Base-by-base conservation (phyloP, 2,797 vertebrate genomes). In the Tachyglossus aculeatus region DNA sequence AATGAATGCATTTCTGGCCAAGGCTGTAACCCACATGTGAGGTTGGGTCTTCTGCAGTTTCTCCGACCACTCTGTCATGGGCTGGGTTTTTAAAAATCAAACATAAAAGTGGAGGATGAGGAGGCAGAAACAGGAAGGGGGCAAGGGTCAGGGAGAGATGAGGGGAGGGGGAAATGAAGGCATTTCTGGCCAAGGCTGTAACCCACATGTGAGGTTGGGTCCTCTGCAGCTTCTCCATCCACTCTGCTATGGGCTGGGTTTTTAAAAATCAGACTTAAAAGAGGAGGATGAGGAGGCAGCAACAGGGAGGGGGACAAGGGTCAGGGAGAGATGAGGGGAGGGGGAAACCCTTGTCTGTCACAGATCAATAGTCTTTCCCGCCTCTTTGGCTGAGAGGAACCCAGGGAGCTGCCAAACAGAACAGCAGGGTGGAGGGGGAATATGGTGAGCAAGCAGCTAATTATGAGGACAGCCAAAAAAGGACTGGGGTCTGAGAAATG, bases 391-490 rank as follows among this genome's bases (percentile, higher is more conserved):
- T 48, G 45, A 48, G 45, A 48, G 45, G 45, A 48, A 45, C 25
- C 45, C n/a, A 48, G 45, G 31, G 24, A 48, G 45, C 45, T 48
- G 45, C 45, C 45, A 48, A 24, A 31, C 31, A 27, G 25, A 24
- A 31, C 45, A 48, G 45, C 45, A 12, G 45, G 45, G 45, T 29
- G 45, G n/a, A n/a, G n/a, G n/a, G n/a, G 45, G 45, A 31, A 48
- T 25, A 15, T 29, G 25, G 25, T n/a, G n/a, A n/a, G n/a, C 25
- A 18, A 27, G 45, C 45, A 15, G 21, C 45, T 48, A 2, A 38
- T 15, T 39, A 65, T 55, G 54, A 66, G 59, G 75, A 52, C 58
- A 16, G 15, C 61, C 70, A 60, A 44, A 61, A 67, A 67, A 59
- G 52, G 44, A 75, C 50, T 64, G 76, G 70, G 60, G 37, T 14